phyloP scores from a whole-genome alignment of 2,113 vertebrate species.

The Aramus guarauna region DNA sequence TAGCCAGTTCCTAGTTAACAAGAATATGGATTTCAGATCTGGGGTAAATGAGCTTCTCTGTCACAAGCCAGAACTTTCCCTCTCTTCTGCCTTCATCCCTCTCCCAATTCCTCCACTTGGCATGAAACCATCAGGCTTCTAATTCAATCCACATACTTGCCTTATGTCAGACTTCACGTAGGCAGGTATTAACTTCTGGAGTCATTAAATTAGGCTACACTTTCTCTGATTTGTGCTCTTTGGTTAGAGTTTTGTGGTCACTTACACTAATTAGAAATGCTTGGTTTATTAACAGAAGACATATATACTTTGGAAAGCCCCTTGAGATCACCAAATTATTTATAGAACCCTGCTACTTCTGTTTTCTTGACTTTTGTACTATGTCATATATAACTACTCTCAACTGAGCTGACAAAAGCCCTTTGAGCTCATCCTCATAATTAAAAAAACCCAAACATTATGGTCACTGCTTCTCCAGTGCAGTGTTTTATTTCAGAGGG shows the following conservation, averaged over 20 bases:
- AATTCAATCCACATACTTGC: constrained; percentile 22
- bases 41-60: constrained; percentile 39
- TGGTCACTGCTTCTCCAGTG: neutral
- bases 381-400: neutral
- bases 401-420: neutral
- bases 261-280: constrained; percentile 25
- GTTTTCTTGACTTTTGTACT: neutral
- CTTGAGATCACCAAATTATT: neutral
- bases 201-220: constrained; percentile 50
- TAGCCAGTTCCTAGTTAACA: constrained; percentile 45
- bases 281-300: constrained; percentile 1
- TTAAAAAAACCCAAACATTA: neutral
- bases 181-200: constrained; percentile 46
- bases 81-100: neutral
- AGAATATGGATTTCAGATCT: constrained; percentile 60
- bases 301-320: neutral
- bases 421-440: neutral
- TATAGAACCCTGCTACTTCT: neutral
- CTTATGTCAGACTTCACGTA: neutral
- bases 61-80: neutral
- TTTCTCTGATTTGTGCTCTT: constrained; percentile 46
- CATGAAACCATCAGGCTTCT: neutral
- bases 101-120: neutral
- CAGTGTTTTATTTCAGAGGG: neutral
- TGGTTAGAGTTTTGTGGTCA: constrained; percentile 35